phyloP scores from a whole-genome alignment of 2,888 invertebrate species.

The Nebria brevicollis region DNA sequence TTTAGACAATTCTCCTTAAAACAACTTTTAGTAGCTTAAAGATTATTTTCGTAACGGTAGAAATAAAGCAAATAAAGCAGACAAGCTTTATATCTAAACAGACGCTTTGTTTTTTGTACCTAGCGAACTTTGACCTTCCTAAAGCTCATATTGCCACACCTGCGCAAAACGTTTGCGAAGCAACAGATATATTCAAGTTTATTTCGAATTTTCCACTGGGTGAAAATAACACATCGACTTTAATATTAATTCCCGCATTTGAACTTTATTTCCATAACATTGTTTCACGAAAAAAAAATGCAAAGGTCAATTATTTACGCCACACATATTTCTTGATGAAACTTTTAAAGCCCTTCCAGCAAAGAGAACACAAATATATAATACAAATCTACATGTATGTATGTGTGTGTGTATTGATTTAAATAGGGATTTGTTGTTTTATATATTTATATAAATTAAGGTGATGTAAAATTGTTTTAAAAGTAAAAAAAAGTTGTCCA shows the following conservation, averaged over 20 bases:
- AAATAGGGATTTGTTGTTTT: no score
- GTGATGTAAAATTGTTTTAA: not conserved
- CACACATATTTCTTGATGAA: not conserved
- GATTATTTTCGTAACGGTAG: no score
- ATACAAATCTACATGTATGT: no score
- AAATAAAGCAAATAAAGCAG: no score
- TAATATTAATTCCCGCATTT: not conserved
- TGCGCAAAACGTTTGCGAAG: constrained; percentile 6
- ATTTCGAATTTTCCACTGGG: not conserved
- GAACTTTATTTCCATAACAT: not conserved
- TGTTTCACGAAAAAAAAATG: not conserved
- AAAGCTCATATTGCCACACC: constrained; percentile 22
- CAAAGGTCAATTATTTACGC: not conserved
- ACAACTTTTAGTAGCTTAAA: no score
- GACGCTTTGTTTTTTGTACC: not conserved
- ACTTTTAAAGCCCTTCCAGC: not conserved
- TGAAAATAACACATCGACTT: constrained; percentile 9
- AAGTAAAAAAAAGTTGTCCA: not conserved
- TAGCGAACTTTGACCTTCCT: constrained; percentile 28
- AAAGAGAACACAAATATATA: no score
- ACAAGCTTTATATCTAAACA: no score
- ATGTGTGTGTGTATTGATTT: no score
- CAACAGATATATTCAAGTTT: constrained; percentile 26
- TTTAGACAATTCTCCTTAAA: no score
- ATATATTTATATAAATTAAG: no score